Evolutionary conservation across 1,140 invertebrate species (phyloP), one percentile per base, ranked within the genome.

Genomic region (Brachionus asplanchnoidis): DNA sequence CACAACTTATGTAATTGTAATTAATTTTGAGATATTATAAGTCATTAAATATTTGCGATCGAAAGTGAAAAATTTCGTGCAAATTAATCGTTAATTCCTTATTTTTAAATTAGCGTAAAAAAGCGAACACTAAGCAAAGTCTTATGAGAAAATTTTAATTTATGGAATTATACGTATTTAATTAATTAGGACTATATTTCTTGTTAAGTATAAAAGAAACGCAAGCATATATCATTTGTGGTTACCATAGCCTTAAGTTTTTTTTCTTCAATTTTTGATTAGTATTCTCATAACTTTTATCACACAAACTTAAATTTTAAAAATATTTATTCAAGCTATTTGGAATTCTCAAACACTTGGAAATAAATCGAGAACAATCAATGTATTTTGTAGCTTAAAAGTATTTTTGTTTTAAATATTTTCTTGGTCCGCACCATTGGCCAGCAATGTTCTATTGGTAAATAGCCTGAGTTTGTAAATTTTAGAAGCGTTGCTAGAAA

Each of bases 11-110:
- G 40, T 73, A 42, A 40, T 40, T 42, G 28, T 17, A 73, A 42
- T 42, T 42, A 20, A 40, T 42, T 40, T 40, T 73, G 14, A 42
- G 8, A 73, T 40, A 73, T 73, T 73, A 44, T 40, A 44, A 73
- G 42, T 73, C 3, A 73, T 73, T 73, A 42, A 42, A 42, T 40
- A 73, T 73, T 73, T 73, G 68, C 36, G 9, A 73, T 73, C 40
- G 36, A 73, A 73, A 73, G 68, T n/a, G 68, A 73, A 73, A 70
- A 40, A 40, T 73, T 73, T 73, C 68, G 68, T 73, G 68, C 68
- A 73, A 73, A 73, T 73, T 73, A 73, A 73, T 73, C 32, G 68
- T 73, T 73, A 42, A 20, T 40, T 40, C 17, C 17, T 42, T 60
- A 7, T 60, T 60, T 60, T 9, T 60, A 60, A 60, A 60, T 60